Conservation (phyloP, 2,113 vertebrate genomes). For the Poecilia latipinna region DNA sequence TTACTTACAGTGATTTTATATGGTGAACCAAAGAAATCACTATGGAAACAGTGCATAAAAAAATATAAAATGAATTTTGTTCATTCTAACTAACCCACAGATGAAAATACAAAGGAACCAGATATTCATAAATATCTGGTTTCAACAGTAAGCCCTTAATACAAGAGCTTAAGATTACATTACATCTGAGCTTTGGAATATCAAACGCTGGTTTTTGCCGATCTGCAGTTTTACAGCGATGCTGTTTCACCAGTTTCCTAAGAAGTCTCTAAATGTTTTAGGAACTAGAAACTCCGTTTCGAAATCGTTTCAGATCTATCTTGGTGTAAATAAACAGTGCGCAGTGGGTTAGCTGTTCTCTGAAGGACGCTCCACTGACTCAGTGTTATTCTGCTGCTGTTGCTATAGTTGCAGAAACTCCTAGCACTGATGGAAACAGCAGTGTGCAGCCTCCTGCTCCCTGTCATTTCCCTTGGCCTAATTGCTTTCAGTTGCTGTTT, state of each 20-base stretch:
- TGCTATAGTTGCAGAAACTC: constrained; percentile 46
- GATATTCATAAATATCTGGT: neutral
- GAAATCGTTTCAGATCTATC: constrained; percentile 35
- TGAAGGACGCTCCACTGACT: constrained; percentile 61
- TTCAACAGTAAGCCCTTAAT: neutral
- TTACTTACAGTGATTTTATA: no score
- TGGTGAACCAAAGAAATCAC: neutral
- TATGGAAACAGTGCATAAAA: neutral
- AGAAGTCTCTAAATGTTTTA: constrained; percentile 11
- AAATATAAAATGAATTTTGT: no score
- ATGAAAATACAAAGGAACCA: no score
- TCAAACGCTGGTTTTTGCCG: neutral
- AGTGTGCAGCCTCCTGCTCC: constrained; percentile 44
- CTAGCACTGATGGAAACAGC: constrained; percentile 60
- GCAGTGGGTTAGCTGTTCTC: constrained; percentile 47
- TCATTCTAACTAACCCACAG: neutral
- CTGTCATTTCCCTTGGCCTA: constrained; percentile 70
- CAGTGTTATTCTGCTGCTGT: constrained; percentile 65
- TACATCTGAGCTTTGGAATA: neutral
- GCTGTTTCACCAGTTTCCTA: constrained; percentile 6
- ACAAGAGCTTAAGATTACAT: neutral
- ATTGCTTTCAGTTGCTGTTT: constrained; percentile 54
- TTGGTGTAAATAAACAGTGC: constrained; percentile 49
- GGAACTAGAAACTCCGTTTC: constrained; percentile 15
- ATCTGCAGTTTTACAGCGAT: neutral